A percentile compares a stretch with the other conserved stretches of the same genome.
Evolutionary conservation across 1,140 invertebrate genomes (phyloP).

Genomic region (Aphelenchoides avenae): DNA sequence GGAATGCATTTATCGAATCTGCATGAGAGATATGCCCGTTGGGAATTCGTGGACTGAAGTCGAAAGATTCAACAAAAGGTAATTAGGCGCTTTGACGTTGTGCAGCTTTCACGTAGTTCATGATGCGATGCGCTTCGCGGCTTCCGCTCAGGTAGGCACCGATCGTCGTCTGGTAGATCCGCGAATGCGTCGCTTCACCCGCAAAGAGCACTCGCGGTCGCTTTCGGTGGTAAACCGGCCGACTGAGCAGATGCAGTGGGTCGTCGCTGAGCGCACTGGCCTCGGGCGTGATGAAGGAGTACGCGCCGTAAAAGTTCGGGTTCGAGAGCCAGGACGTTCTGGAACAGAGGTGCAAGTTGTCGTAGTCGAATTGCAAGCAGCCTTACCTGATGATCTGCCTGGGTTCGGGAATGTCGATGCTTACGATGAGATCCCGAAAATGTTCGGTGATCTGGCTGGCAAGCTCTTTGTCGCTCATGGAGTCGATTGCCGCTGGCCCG

Average conservation of each 20-base stretch:
- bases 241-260: slow-evolving; percentile 4
- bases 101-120: no score
- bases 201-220: slow-evolving; percentile 80
- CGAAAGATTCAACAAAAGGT: no score
- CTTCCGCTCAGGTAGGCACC: slow-evolving; percentile 83
- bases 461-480: slow-evolving; percentile 20
- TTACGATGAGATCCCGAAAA: slow-evolving; percentile 16
- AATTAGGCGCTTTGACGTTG: no score
- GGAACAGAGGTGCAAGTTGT: slow-evolving; percentile 1
- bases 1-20: no score
- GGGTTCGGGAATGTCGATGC: slow-evolving; percentile 17
- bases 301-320: slow-evolving; percentile 18
- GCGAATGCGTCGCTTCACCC: slow-evolving; percentile 86
- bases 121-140: slow-evolving; percentile 75
- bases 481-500: slow-evolving; percentile 25
- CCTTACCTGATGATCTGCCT: slow-evolving; percentile 20
- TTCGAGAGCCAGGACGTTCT: slow-evolving; percentile 22
- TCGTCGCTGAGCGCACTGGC: slow-evolving; percentile 8
- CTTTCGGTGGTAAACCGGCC: slow-evolving; percentile 30
- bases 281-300: slow-evolving; percentile 22
- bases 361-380: background rate
- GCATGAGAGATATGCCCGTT: no score
- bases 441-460: slow-evolving; percentile 15
- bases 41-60: no score
- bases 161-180: slow-evolving; percentile 88